Base-by-base conservation (phyloP, 2,888 invertebrate genomes). In the Pegoplata infirma region DNA sequence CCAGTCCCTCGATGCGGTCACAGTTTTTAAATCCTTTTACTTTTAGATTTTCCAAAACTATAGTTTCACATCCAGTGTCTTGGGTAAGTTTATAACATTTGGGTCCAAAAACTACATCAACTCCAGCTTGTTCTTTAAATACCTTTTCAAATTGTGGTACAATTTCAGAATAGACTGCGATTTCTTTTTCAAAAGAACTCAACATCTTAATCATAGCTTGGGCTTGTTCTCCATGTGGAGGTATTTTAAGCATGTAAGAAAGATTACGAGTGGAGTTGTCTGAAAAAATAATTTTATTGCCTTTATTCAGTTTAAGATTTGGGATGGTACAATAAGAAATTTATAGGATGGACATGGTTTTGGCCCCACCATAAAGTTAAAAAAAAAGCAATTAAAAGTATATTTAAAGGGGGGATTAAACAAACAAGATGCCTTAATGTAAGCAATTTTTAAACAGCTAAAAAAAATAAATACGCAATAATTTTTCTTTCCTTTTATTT, bases 131-230 rank as follows among this genome's bases (percentile, higher is more conserved):
- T 51, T 73, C 64, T 1, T 80, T 80, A 63, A 83, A 88, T 0
- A 87, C 64, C 23, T 83, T 68, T 67, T 88, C 87, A 17, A 88
- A 85, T 53, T 85, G 82, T 40, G 87, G 87, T 63, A 88, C 59
- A n/a, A 88, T 83, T 14, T 49, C 75, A 58, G 83, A 81, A 40
- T 88, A 88, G 81, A 86, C 85, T 56, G 82, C 77, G 17, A 83
- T 84, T 82, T 88, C 89, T 74, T 87, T 88, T 10, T 84, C 82
- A 73, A 87, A 88, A 6, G 86, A 73, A 6, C 82, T 80, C 36
- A 85, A 53, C 32, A 81, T 74, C 10, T 72, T 68, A 10, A 86
- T 66, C 4, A 83, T 47, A 8, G 78, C 76, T 4, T 67, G 17
- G 4, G 56, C 21, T 5, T 49, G 3, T 1, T 72, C 79, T 1